These are phyloP conservation scores for Hirtodrosophila cameraria DNA, from an alignment of 2,888 invertebrate species.

Conservation along the genomic window DNA sequence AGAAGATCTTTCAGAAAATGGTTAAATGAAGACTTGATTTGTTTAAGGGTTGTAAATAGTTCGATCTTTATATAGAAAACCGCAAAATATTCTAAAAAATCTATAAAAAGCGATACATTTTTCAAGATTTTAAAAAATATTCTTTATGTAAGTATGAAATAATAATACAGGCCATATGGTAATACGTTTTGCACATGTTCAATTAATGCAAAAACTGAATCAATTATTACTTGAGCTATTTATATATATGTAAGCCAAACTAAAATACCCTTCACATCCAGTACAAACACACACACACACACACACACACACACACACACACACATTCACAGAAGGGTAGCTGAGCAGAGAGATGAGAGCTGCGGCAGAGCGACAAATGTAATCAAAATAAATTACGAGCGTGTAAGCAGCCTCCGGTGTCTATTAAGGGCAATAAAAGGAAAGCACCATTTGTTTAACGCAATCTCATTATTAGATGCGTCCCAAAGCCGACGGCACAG, in stretches of 20 bases:
- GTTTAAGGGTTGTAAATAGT: too few species aligned
- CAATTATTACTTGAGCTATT: not conserved
- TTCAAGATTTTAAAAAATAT: too few species aligned
- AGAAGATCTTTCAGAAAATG: too few species aligned
- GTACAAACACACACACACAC: constrained; percentile 1
- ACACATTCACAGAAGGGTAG: constrained; percentile 14
- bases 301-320: constrained; percentile 10
- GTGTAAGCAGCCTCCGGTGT: constrained; percentile 80
- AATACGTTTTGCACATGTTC: too few species aligned
- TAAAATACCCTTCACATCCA: constrained; percentile 1
- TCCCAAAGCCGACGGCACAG: constrained; percentile 57
- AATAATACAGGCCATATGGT: too few species aligned
- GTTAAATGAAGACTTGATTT: too few species aligned
- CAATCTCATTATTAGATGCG: constrained; percentile 76
- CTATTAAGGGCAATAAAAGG: constrained; percentile 78
- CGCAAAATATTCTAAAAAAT: too few species aligned
- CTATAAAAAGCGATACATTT: too few species aligned
- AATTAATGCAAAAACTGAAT: not conserved
- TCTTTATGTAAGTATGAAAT: too few species aligned
- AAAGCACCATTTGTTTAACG: constrained; percentile 79
- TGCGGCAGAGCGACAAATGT: constrained; percentile 66
- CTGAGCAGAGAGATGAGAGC: not conserved
- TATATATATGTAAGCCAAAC: not conserved
- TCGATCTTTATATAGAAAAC: too few species aligned
- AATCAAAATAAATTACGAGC: constrained; percentile 80